Evolutionary conservation across 2,797 vertebrate species (phyloP).

Genomic region (Gila robusta): DNA sequence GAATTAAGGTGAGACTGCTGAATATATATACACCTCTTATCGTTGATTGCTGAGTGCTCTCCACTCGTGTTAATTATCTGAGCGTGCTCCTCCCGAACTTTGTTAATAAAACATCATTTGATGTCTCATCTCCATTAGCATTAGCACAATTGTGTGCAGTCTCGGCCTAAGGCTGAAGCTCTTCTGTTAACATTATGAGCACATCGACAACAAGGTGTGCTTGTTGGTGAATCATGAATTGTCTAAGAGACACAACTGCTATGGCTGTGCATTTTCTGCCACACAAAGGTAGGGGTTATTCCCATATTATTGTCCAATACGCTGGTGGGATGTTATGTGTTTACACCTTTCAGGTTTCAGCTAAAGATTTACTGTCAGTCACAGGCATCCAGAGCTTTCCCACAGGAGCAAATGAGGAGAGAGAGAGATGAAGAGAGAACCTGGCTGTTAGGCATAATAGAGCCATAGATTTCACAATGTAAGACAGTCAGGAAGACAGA

Average conservation of each 20-base stretch:
- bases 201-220: conserved; percentile 11
- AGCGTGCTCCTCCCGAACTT: too few species aligned
- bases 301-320: conserved; percentile 6
- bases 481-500: conserved; percentile 30
- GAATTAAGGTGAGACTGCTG: too few species aligned
- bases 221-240: background rate
- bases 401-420: conserved; percentile 13
- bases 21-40: too few species aligned
- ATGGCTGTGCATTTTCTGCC: background rate
- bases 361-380: conserved; percentile 34
- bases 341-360: conserved; percentile 22
- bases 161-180: background rate
- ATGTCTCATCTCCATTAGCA: background rate
- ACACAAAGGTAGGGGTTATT: background rate
- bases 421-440: background rate
- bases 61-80: too few species aligned
- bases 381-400: conserved; percentile 22
- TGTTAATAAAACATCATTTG: background rate
- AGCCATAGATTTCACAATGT: conserved; percentile 28
- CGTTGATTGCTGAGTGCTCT: too few species aligned
- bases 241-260: conserved; percentile 2
- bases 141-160: background rate
- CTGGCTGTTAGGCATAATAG: conserved; percentile 17
- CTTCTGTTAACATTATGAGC: conserved; percentile 20
- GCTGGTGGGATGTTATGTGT: conserved; percentile 5